Base-by-base conservation (phyloP, 2,797 vertebrate species). In the Hapalemur alaotrensis region DNA sequence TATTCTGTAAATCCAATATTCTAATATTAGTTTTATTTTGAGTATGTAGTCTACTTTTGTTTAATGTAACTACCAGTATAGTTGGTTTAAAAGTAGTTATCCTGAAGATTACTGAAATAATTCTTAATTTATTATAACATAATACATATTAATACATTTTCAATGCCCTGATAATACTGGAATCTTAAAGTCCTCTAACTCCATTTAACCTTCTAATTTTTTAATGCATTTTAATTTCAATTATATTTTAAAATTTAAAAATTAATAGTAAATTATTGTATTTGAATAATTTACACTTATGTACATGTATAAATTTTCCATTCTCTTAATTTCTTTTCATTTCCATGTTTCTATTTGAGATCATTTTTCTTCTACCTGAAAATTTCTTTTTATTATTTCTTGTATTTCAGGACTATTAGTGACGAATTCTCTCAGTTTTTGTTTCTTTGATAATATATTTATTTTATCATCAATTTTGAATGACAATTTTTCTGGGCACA, bases 201-300 rank as follows among this genome's bases (percentile, higher is more conserved):
- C 35, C 35, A 75, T 80, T 94, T 94, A 63, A 28, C 12, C 28
- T 89, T 41, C 23, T 76, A 85, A 12, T 14, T 22, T 92, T 63
- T 70, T 13, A 81, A 52, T 78, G 25, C 13, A 83, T 17, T 91
- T 93, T 73, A 43, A 83, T 92, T 65, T 6, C 5, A 38, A 5
- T 52, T 48, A 54, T n/a, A 52, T 81, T 93, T 91, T 57, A 91
- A 84, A 54, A 73, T 83, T 83, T 72, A 95, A 59, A 59, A 78
- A 70, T 73, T 48, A 41, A 25, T 78, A 28, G 14, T 57, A n/a
- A 17, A 18, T 84, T 81, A 41, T 59, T 54, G 63, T 96, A 70
- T 54, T 94, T 96, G 52, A 82, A 78, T 82, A 86, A 82, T 57
- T 89, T 86, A 22, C 41, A 78, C 69, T 70, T 32, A 70, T 48